These are phyloP conservation scores for Apotomis capreana DNA, from an alignment of 2,888 invertebrate species.

Conservation along the genomic window DNA sequence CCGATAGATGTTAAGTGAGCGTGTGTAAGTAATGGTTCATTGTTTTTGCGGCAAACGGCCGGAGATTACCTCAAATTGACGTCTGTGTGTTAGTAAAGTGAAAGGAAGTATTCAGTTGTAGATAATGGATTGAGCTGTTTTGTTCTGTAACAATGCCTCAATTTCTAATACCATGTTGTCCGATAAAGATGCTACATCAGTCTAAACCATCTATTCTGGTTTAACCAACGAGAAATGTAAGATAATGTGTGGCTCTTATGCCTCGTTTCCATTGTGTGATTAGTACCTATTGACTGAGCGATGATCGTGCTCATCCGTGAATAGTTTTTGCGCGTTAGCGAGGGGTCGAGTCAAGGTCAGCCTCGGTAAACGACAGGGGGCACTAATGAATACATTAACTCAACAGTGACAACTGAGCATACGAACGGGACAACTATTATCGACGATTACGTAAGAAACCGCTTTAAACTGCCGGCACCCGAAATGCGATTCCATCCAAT, in stretches of 20 bases:
- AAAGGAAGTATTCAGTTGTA: constrained; percentile 69
- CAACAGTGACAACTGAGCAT: constrained; percentile 43
- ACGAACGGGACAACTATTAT: constrained; percentile 44
- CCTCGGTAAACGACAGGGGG: constrained; percentile 46
- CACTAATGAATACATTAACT: constrained; percentile 58
- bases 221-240: constrained; percentile 10
- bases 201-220: constrained; percentile 20
- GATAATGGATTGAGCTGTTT: constrained; percentile 62
- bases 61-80: constrained; percentile 72
- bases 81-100: constrained; percentile 66
- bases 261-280: constrained; percentile 2
- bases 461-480: constrained; percentile 10
- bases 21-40: constrained; percentile 71
- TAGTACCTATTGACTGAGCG: constrained; percentile 3
- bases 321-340: constrained; percentile 37
- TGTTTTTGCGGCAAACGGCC: constrained; percentile 71
- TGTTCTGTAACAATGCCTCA: constrained; percentile 60
- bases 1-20: constrained; percentile 48
- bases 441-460: constrained; percentile 45
- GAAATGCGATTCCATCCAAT: constrained; percentile 33
- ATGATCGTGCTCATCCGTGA: constrained; percentile 35
- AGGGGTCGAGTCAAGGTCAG: constrained; percentile 48
- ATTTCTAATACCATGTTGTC: constrained; percentile 40
- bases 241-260: constrained; percentile 1
- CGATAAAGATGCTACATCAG: constrained; percentile 16